Evolutionary conservation across 1,140 invertebrate species (phyloP).

Genomic region (Copidosoma floridanum): DNA sequence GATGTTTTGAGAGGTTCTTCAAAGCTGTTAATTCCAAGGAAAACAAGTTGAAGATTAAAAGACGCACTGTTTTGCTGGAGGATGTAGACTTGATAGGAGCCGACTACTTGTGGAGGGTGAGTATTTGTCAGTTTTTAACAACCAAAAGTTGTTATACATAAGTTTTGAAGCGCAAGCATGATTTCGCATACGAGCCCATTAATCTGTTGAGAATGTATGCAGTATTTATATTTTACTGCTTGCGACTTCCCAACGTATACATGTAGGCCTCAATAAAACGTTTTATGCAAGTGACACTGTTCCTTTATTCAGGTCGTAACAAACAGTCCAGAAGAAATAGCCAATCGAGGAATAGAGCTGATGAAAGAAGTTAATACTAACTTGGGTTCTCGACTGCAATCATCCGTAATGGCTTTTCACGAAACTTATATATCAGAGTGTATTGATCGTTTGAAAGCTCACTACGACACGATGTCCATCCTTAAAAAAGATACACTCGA

Average conservation of each 20-base stretch:
- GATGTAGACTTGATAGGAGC: constrained; percentile 91
- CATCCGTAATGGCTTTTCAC: constrained; percentile 75
- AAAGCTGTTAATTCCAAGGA: constrained; percentile 96
- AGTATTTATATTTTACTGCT: too few relatives aligned
- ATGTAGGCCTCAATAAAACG: too few relatives aligned
- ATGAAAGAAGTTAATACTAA: constrained; percentile 93
- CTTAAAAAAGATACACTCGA: constrained; percentile 61
- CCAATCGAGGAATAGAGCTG: constrained; percentile 85
- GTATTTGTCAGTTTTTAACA: too few relatives aligned
- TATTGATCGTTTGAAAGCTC: constrained; percentile 82
- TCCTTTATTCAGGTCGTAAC: constrained; percentile 71
- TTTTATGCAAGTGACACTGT: background rate
- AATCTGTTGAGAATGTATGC: too few relatives aligned
- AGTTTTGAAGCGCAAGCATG: too few relatives aligned
- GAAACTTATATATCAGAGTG: constrained; percentile 88
- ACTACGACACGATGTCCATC: constrained; percentile 72
- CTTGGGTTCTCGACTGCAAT: constrained; percentile 80
- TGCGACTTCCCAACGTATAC: too few relatives aligned
- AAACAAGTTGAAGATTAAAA: constrained; percentile 85
- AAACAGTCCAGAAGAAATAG: constrained; percentile 87
- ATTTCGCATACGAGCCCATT: too few relatives aligned
- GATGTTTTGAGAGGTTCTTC: constrained; percentile 94
- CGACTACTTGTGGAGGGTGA: constrained; percentile 93
- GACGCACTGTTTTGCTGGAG: constrained; percentile 78
- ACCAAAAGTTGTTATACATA: too few relatives aligned